Evolutionary conservation across 2,113 vertebrate genomes (phyloP), one percentile per base, ranked within the genome.

Genomic region (Cairina moschata): DNA sequence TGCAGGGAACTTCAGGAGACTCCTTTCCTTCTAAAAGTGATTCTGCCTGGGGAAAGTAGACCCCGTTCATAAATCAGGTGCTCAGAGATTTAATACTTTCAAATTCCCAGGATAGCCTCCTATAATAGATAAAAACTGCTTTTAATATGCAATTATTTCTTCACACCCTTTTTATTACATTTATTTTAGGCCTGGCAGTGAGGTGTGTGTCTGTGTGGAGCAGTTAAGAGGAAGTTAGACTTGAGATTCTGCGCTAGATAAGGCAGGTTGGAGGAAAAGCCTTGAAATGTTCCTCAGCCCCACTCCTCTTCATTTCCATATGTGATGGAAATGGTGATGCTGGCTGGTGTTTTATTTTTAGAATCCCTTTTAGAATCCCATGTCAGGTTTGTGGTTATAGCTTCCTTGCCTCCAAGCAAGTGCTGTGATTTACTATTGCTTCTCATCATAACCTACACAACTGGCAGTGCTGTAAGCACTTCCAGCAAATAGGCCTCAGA

Each of bases 11-110:
- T 96, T 95, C 75, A 83, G 93, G 78, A 96, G 74, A 22, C 56
- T 90, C 91, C 9, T 90, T 91, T 96, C 92, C 92, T 83, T 76
- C 44, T 62, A 84, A 95, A 96, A 90, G 90, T 84, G 84, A 94
- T 96, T 95, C 93, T 93, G 59, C 84, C 87, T 91, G 55, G 44
- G 71, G 63, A 89, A 90, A 90, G 32, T 58, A 74, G 87, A 94
- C 4, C 31, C 68, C 68, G 46, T 60, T 97, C 69, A 86, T 96
- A 95, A 96, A 96, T 97, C 83, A 95, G 67, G 34, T 93, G 52
- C 52, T 95, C 48, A 28, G 84, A 94, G 82, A 96, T 92, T 95
- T 88, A 95, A 82, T 95, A 83, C 90, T 96, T 97, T 94, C 52
- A 67, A 93, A 96, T 96, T 96, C 89, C 83, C 72, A 78, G 60